Percentiles rank a stretch among this genome's conserved stretches.
These are phyloP conservation scores for Tachysurus vachellii DNA, from an alignment of 2,113 vertebrate species.

Conservation along the genomic window DNA sequence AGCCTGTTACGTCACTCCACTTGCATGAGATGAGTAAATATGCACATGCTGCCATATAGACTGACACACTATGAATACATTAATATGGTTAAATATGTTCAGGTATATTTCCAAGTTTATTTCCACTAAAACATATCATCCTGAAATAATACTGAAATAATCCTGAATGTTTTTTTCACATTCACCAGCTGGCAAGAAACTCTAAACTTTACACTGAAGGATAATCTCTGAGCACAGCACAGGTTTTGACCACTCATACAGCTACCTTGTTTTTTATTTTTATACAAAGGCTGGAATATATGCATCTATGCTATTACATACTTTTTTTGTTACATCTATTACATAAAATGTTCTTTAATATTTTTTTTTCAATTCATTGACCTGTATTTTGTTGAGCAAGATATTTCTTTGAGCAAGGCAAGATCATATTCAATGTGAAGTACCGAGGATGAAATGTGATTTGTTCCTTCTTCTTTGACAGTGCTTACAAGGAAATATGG, in stretches of 20 bases:
- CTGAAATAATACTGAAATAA: not conserved
- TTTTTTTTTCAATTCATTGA: too few species aligned
- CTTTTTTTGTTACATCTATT: not conserved
- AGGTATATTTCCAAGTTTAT: not conserved
- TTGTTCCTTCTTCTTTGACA: slow-evolving; percentile 1
- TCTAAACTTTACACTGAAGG: not conserved
- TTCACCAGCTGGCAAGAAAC: not conserved
- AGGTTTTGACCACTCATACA: not conserved
- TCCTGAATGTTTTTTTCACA: not conserved
- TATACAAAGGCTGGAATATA: not conserved
- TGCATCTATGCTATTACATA: not conserved
- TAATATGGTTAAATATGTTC: not conserved
- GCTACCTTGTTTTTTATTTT: not conserved
- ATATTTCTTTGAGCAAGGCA: not conserved
- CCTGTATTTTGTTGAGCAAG: not conserved
- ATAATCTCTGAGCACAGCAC: not conserved
- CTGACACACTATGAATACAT: not conserved
- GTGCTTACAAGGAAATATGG: not conserved
- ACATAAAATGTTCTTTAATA: not conserved
- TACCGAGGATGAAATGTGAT: not conserved
- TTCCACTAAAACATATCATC: not conserved
- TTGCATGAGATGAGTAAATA: slow-evolving; percentile 1
- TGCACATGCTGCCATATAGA: not conserved
- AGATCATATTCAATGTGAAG: not conserved
- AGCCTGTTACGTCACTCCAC: not conserved